phyloP scores from a whole-genome alignment of 2,888 invertebrate genomes.

The Eilema caniola region DNA sequence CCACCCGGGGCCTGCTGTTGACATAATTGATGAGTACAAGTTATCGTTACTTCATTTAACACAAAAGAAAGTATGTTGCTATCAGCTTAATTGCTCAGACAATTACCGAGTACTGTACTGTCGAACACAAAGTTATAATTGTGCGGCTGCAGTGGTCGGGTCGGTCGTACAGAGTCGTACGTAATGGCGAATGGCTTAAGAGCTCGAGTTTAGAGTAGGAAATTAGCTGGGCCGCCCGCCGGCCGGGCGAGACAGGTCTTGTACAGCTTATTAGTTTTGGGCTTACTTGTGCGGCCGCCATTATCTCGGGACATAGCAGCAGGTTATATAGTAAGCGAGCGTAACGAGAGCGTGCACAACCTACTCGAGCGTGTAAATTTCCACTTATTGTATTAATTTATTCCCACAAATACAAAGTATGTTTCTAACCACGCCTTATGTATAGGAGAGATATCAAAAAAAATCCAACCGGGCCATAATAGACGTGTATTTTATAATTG shows the following conservation, averaged over 20 bases:
- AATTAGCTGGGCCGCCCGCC: slow-evolving; percentile 13
- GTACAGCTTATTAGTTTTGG: slow-evolving; percentile 19
- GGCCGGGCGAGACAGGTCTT: slow-evolving; percentile 9
- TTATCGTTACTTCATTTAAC: slow-evolving; percentile 39
- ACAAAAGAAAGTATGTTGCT: slow-evolving; percentile 33
- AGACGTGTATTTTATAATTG: slow-evolving; percentile 25
- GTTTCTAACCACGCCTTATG: slow-evolving; percentile 9
- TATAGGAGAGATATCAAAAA: slow-evolving; percentile 7
- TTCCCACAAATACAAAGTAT: slow-evolving; percentile 10
- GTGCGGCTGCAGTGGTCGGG: slow-evolving; percentile 4
- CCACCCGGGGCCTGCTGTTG: slow-evolving; percentile 26
- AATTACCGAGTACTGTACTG: slow-evolving; percentile 27
- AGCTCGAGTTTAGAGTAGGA: slow-evolving; percentile 16
- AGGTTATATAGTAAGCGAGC: background rate
- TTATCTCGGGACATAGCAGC: slow-evolving; percentile 5
- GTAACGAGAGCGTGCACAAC: background rate
- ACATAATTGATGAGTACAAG: slow-evolving; percentile 44
- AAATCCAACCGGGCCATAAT: slow-evolving; percentile 9
- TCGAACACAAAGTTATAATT: slow-evolving; percentile 14
- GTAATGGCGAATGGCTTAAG: slow-evolving; percentile 21
- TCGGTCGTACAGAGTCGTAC: background rate
- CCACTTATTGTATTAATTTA: slow-evolving; percentile 5
- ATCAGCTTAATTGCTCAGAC: slow-evolving; percentile 25
- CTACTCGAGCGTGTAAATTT: background rate
- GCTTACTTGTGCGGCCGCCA: slow-evolving; percentile 12